Evolutionary conservation across 2,797 vertebrate genomes (phyloP).

Genomic region (Enteromius trimaculatus): DNA sequence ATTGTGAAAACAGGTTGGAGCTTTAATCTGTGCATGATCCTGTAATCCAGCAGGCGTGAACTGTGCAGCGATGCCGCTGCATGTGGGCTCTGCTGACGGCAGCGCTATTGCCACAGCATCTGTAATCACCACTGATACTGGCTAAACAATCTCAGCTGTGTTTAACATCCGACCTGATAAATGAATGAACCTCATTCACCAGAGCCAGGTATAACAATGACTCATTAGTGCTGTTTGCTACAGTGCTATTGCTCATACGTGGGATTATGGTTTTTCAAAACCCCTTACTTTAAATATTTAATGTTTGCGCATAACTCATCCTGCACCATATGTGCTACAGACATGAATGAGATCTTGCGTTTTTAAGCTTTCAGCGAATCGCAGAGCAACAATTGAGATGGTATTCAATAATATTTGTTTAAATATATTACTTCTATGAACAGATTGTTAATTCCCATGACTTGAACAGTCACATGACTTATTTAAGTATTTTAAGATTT

Average conservation of each 20-base stretch:
- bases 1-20: background rate
- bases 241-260: background rate
- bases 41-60: conserved; percentile 43
- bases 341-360: background rate
- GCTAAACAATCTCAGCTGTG: conserved; percentile 34
- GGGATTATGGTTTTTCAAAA: conserved; percentile 4
- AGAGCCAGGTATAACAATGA: conserved; percentile 17
- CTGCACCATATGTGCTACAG: background rate
- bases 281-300: background rate
- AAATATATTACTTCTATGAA: background rate
- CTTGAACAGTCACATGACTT: too few species aligned
- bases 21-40: conserved; percentile 51
- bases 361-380: background rate
- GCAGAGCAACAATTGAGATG: background rate
- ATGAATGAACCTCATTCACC: conserved; percentile 13
- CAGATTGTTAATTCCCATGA: background rate
- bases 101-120: conserved; percentile 27
- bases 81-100: conserved; percentile 41
- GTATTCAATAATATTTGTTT: background rate
- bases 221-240: background rate
- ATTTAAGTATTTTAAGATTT: too few species aligned
- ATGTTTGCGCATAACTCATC: background rate
- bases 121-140: conserved; percentile 29
- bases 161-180: conserved; percentile 26
- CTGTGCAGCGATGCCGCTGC: conserved; percentile 15